Percentiles rank a stretch among this genome's conserved stretches.
Evolutionary conservation across 2,797 vertebrate species (phyloP).

Genomic region (Centropyge bicolor): DNA sequence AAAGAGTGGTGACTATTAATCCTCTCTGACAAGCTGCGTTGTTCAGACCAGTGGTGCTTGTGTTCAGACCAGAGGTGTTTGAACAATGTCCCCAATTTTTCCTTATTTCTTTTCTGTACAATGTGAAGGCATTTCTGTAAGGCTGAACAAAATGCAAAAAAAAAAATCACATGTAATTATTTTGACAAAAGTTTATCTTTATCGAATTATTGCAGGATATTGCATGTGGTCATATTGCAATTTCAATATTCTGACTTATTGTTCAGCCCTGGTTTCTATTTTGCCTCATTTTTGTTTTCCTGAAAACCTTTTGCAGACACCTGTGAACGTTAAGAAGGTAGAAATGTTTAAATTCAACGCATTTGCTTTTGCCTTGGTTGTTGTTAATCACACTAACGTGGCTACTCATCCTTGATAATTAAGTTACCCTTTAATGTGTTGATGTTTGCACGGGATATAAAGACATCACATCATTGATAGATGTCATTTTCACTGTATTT

Average conservation of each 20-base stretch:
- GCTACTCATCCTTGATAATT: slow-evolving; percentile 39
- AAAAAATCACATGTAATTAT: too few species aligned
- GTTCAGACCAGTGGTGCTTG: not conserved
- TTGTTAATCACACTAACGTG: slow-evolving; percentile 39
- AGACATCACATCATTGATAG: not conserved
- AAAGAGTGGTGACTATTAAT: not conserved
- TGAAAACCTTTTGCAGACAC: slow-evolving; percentile 67
- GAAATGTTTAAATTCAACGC: slow-evolving; percentile 49
- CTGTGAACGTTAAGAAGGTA: slow-evolving; percentile 80
- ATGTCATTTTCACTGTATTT: slow-evolving; percentile 8
- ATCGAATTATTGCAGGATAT: too few species aligned
- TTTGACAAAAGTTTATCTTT: too few species aligned
- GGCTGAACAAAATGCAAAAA: too few species aligned
- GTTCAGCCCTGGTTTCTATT: slow-evolving; percentile 40
- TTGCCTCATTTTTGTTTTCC: slow-evolving; percentile 45
- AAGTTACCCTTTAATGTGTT: not conserved
- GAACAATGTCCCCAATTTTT: not conserved
- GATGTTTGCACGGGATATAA: slow-evolving; percentile 40
- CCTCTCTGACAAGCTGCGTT: not conserved
- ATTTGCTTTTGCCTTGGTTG: slow-evolving; percentile 44
- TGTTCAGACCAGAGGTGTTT: slow-evolving; percentile 3
- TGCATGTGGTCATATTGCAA: too few species aligned
- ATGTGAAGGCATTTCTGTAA: not conserved
- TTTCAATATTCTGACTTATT: too few species aligned
- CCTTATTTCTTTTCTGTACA: not conserved